These are phyloP conservation scores for Ceratoteleas bidentatus DNA, from an alignment of 1,140 invertebrate species.

Conservation along the genomic window DNA sequence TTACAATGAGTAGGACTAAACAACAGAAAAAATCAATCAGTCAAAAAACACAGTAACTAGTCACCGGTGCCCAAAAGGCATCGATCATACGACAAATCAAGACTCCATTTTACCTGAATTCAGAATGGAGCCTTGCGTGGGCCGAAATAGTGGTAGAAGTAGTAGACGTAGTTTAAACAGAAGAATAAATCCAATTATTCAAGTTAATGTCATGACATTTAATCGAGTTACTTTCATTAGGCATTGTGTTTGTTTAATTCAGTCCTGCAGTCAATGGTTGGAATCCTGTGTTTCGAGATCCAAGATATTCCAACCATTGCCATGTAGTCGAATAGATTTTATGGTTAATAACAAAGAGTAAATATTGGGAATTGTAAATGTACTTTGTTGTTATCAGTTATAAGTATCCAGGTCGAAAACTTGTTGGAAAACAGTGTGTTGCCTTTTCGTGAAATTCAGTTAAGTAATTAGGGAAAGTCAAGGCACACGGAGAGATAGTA, in stretches of 20 bases:
- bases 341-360: too few relatives aligned
- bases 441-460: too few relatives aligned
- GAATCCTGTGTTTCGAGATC: too few relatives aligned
- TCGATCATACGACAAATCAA: slow-evolving; percentile 78
- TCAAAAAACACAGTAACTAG: slow-evolving; percentile 77
- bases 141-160: slow-evolving; percentile 80
- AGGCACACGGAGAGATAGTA: too few relatives aligned
- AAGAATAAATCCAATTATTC: slow-evolving; percentile 76
- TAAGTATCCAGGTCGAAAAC: too few relatives aligned
- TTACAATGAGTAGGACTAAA: slow-evolving; percentile 64
- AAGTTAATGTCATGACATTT: slow-evolving; percentile 49
- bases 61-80: slow-evolving; percentile 67
- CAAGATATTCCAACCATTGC: too few relatives aligned
- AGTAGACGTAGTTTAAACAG: slow-evolving; percentile 78
- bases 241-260: background rate
- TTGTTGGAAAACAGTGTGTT: too few relatives aligned
- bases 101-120: slow-evolving; percentile 82
- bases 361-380: too few relatives aligned
- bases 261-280: background rate
- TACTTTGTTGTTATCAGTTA: too few relatives aligned
- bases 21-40: slow-evolving; percentile 77
- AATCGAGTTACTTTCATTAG: slow-evolving; percentile 1
- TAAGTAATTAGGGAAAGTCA: too few relatives aligned
- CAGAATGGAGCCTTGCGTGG: slow-evolving; percentile 81
- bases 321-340: too few relatives aligned